A percentile compares a stretch with the other conserved stretches of the same genome.
Evolutionary conservation across 2,888 invertebrate species (phyloP).

Genomic region (Camptogramma bilineatum): DNA sequence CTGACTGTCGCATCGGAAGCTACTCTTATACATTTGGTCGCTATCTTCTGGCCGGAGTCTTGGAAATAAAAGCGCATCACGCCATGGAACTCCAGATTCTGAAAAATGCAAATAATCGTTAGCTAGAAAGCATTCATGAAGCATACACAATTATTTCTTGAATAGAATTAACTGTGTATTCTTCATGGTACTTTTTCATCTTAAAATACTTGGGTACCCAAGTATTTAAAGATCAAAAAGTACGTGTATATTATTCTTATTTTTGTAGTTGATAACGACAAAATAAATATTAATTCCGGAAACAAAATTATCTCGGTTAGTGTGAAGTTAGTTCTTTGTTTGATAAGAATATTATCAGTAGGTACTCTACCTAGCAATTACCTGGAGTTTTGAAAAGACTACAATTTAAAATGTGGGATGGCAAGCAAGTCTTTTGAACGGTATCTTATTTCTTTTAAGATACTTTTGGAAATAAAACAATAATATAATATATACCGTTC

Average conservation of each 20-base stretch:
- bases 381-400: neutral
- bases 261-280: constrained; percentile 18
- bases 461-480: too few relatives aligned
- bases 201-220: neutral
- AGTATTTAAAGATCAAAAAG: neutral
- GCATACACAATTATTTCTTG: too few relatives aligned
- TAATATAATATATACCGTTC: neutral
- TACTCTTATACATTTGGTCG: constrained; percentile 99
- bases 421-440: too few relatives aligned
- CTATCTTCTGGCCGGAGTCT: constrained; percentile 99
- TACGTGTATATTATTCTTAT: constrained; percentile 4
- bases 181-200: too few relatives aligned
- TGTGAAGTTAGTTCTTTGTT: constrained; percentile 41
- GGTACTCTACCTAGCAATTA: constrained; percentile 1
- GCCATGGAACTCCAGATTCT: constrained; percentile 99
- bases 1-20: constrained; percentile 98
- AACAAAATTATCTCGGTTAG: constrained; percentile 45
- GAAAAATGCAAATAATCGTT: constrained; percentile 58
- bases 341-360: constrained; percentile 39
- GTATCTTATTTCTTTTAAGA: too few relatives aligned
- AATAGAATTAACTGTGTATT: too few relatives aligned
- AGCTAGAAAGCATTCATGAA: neutral
- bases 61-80: constrained; percentile 99
- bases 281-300: constrained; percentile 43
- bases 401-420: neutral